Conservation (phyloP, 2,797 vertebrate genomes). For the Onychomys leucogaster region DNA sequence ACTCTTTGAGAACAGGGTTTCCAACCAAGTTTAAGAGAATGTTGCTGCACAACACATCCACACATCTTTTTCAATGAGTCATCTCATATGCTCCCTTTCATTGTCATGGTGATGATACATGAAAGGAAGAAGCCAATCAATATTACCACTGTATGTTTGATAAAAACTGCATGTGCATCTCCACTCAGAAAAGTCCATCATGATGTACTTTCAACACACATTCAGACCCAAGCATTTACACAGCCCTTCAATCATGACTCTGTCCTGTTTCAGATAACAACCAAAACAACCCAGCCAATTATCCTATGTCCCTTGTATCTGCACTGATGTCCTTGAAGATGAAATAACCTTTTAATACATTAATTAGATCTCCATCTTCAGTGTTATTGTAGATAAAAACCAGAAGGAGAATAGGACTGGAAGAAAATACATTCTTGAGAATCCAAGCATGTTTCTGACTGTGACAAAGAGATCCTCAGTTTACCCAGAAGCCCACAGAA, state of each 20-base stretch:
- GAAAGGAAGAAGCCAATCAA: not conserved
- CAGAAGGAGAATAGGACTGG: not conserved
- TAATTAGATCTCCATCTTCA: constrained; percentile 13
- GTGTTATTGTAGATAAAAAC: not conserved
- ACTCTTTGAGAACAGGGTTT: not conserved
- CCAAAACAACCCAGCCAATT: constrained; percentile 34
- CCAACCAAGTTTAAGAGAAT: not conserved
- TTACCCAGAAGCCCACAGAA: not conserved
- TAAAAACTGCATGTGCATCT: not conserved
- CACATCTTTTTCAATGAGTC: not conserved
- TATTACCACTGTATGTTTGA: not conserved
- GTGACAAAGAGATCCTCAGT: not conserved
- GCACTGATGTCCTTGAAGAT: not conserved
- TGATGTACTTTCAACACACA: not conserved
- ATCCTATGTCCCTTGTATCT: constrained; percentile 13
- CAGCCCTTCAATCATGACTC: not conserved
- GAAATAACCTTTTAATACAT: constrained; percentile 27
- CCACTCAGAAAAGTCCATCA: not conserved
- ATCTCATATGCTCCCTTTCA: not conserved
- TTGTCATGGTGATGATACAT: not conserved
- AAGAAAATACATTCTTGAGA: not conserved
- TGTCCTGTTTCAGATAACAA: not conserved
- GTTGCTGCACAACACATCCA: not conserved
- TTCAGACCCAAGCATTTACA: not conserved
- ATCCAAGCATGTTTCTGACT: not conserved